Conservation (phyloP, 2,888 invertebrate genomes). For the Girardia tigrina region DNA sequence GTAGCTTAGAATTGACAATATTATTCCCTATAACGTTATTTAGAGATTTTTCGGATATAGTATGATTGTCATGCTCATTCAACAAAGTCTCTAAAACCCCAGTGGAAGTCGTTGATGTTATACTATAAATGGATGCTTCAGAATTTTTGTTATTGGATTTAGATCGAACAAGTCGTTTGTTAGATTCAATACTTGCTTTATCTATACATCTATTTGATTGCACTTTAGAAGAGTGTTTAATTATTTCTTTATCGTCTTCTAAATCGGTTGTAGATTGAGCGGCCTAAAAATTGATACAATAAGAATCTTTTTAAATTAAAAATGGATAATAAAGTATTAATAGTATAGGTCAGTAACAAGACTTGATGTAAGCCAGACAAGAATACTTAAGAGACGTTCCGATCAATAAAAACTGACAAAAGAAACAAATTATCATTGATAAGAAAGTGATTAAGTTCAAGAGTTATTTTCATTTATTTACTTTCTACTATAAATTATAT, state of each 20-base stretch:
- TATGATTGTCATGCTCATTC: not conserved
- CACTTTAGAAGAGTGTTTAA: not conserved
- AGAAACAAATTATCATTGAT: too few relatives aligned
- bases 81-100: not conserved
- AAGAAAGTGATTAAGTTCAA: too few relatives aligned
- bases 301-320: too few relatives aligned
- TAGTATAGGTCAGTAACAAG: too few relatives aligned
- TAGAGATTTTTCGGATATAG: not conserved
- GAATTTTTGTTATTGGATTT: slow-evolving; percentile 12
- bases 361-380: too few relatives aligned
- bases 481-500: too few relatives aligned
- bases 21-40: not conserved
- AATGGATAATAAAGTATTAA: too few relatives aligned
- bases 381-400: too few relatives aligned
- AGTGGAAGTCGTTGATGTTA: not conserved
- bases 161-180: not conserved
- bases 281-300: not conserved
- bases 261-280: slow-evolving; percentile 11
- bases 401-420: too few relatives aligned
- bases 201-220: not conserved
- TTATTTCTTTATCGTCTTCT: not conserved
- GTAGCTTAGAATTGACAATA: not conserved
- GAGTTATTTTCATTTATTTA: too few relatives aligned
- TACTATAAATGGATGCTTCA: not conserved
- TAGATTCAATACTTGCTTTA: not conserved